Percentiles rank a stretch among this genome's conserved stretches.
Evolutionary conservation across 2,113 vertebrate genomes (phyloP).

Genomic region (Anhinga anhinga): DNA sequence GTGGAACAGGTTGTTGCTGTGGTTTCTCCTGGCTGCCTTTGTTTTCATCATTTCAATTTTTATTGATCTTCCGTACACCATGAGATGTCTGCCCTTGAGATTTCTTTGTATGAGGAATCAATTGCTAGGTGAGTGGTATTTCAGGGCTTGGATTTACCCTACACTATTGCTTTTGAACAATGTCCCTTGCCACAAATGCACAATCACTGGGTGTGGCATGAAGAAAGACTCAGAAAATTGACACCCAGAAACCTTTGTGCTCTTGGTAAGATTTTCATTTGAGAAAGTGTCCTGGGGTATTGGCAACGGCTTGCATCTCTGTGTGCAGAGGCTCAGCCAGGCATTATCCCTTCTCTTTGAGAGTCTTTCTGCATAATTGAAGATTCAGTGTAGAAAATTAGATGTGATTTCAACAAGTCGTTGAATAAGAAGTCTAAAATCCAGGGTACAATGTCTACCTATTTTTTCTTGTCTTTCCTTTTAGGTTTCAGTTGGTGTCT

Average conservation of each 20-base stretch:
- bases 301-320: not conserved
- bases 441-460: not conserved
- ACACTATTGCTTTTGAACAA: not conserved
- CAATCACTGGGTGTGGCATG: not conserved
- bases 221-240: not conserved
- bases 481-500: not conserved
- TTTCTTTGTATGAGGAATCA: not conserved
- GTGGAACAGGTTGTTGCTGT: not conserved
- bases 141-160: not conserved
- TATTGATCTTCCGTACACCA: not conserved
- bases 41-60: not conserved
- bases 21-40: not conserved
- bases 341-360: not conserved
- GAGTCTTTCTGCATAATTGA: not conserved
- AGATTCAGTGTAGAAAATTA: not conserved
- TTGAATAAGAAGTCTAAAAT: not conserved
- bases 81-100: not conserved
- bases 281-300: not conserved
- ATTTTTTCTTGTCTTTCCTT: not conserved
- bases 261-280: not conserved
- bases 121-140: not conserved
- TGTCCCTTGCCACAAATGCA: not conserved
- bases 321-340: not conserved
- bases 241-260: not conserved
- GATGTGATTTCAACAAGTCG: not conserved